Evolutionary conservation across 2,797 vertebrate genomes (phyloP), one percentile per base, ranked within the genome.

Genomic region (Tadarida brasiliensis): DNA sequence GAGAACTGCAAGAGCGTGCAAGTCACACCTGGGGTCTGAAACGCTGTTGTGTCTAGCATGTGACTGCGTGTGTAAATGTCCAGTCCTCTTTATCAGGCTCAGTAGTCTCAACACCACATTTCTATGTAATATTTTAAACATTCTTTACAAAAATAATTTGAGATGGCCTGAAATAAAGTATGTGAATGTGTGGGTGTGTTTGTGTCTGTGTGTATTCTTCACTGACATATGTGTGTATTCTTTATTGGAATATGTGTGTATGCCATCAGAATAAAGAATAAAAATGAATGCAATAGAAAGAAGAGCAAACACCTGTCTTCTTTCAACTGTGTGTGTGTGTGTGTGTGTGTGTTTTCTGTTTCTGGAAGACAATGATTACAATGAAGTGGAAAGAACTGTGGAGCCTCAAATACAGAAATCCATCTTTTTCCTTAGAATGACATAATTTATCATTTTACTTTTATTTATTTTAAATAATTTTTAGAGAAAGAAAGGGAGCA

Each of bases 321-420:
- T 86, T 87, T 59, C 39, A 61, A 28, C n/a, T 57, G 51, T 44
- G 7, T 44, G 39, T 44, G 7, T 44, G 7, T 7, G 39, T 44
- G 39, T 44, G 39, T 44, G 39, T 44, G 39, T 44, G 39, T 44
- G 33, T 54, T 71, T 81, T 80, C 65, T 61, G 5, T 82, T 84
- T 67, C 59, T 78, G n/a, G 54, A 87, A 80, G 44, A 77, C 16
- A 59, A 33, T 70, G 59, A 61, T 76, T 90, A 54, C 86, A 95
- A 87, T 30, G 9, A 95, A 54, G 28, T 51, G 39, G 73, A 49
- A 91, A 91, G 12, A 47, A 20, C 44, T 51, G 24, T 65, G 33
- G 14, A 51, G 33, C 5, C 11, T 56, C 57, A 92, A 70, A 56
- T 30, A 87, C 11, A 96, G 59, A 85, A 89, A 67, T 81, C 51